Percentiles rank a stretch among this genome's conserved stretches.
Evolutionary conservation across 2,888 invertebrate species (phyloP).

Genomic region (Drosophila yooni): DNA sequence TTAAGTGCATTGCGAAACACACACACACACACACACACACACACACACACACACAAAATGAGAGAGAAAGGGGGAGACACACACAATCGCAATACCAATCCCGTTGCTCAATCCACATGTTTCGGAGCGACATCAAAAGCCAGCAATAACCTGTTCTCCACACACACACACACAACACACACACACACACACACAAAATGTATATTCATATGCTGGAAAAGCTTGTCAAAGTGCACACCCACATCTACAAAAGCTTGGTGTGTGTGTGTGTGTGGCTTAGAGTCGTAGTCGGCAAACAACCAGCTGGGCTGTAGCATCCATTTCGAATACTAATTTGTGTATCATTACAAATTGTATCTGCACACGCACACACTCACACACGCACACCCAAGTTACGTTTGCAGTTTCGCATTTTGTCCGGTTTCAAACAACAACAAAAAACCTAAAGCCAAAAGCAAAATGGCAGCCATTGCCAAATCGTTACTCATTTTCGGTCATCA

Average conservation of each 20-base stretch:
- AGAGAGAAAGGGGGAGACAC: neutral
- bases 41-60: neutral
- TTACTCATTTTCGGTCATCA: neutral
- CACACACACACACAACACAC: slow-evolving; percentile 6
- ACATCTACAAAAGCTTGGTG: slow-evolving; percentile 3
- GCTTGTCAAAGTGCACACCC: slow-evolving; percentile 47
- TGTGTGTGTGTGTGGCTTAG: slow-evolving; percentile 10
- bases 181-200: neutral
- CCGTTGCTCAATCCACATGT: slow-evolving; percentile 32
- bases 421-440: slow-evolving; percentile 23
- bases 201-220: slow-evolving; percentile 24
- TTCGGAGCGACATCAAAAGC: slow-evolving; percentile 49
- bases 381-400: slow-evolving; percentile 26
- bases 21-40: neutral
- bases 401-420: slow-evolving; percentile 48
- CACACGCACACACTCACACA: slow-evolving; percentile 40
- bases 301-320: slow-evolving; percentile 77
- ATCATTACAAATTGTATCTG: slow-evolving; percentile 80
- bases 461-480: slow-evolving; percentile 50
- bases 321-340: slow-evolving; percentile 82
- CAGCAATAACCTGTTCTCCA: slow-evolving; percentile 46
- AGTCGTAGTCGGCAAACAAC: slow-evolving; percentile 45
- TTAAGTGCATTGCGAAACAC: slow-evolving; percentile 34
- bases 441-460: slow-evolving; percentile 44
- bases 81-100: slow-evolving; percentile 32